Base-by-base conservation (phyloP, 2,888 invertebrate species). In the Platypus cylindrus region DNA sequence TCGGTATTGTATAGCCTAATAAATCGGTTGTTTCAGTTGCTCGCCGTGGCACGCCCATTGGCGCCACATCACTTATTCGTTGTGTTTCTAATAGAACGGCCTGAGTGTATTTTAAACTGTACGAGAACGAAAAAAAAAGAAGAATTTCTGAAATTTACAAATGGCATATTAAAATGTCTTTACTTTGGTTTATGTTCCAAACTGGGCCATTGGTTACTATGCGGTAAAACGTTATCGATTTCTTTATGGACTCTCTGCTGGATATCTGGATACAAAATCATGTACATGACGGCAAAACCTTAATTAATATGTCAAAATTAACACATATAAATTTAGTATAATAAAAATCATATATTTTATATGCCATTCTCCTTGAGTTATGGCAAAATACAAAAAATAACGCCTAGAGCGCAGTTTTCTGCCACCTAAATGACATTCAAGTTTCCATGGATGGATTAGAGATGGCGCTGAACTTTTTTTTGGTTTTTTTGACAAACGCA, bases 201-300 rank as follows among this genome's bases (percentile, higher is more conserved):
- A 2, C 55, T 54, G 1, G 78, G 78, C 36, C 60, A 48, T 29
- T 73, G 59, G 11, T 64, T 58, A 18, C 59, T 56, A 2, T 77
- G 78, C n/a, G n/a, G n/a, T 1, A 77, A 61, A 27, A 73, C 65
- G 11, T 58, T 55, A 44, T 76, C 71, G 28, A 80, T 60, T 56
- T 79, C 78, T 3, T 58, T 47, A 24, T 74, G 75, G 8, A 78
- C 55, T 37, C 63, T 62, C 22, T 53, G 58, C 46, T 75, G 73
- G 22, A 77, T 65, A 1, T 70, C 62, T 1, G 69, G 66, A 49
- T 75, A 62, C 27, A 68, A 55, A 1, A 73, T 62, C 41, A 78
- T 59, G 44, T 73, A 67, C 2, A 77, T 59, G 2, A 78, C 56
- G 35, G 71, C 64, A 48, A 71, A 75, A 1, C 69, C 67, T 42